Percentiles rank a stretch among this genome's conserved stretches.
These are phyloP conservation scores for Selene dorsalis DNA, from an alignment of 2,797 vertebrate species.

Conservation along the genomic window DNA sequence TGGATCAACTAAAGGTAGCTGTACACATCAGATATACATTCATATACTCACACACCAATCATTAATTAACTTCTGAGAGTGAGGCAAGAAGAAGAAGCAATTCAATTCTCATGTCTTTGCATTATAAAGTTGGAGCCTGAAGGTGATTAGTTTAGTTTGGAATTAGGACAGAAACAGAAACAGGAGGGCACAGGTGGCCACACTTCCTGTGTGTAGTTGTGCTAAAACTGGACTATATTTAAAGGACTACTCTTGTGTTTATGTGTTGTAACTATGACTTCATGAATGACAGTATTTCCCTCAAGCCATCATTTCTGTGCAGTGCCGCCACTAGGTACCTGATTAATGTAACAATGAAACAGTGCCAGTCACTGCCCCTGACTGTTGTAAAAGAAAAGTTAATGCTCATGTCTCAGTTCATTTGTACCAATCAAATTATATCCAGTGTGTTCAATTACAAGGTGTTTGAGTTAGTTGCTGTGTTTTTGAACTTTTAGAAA, in stretches of 20 bases:
- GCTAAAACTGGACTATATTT: background rate
- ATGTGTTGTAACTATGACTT: background rate
- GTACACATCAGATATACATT: background rate
- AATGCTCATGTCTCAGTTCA: background rate
- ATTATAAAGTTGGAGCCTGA: background rate
- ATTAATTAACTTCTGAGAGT: background rate
- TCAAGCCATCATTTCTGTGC: background rate
- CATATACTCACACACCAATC: background rate
- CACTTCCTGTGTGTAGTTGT: background rate
- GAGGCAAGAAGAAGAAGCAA: too few species aligned
- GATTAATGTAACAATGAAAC: background rate
- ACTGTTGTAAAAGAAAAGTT: background rate
- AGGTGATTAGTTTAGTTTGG: background rate
- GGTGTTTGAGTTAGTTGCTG: background rate
- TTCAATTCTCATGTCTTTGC: background rate
- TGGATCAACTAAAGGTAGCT: conserved; percentile 89
- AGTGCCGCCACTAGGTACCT: background rate
- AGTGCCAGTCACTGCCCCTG: background rate
- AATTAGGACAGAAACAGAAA: background rate
- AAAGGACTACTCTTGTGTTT: background rate
- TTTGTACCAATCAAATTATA: background rate
- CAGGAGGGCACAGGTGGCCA: background rate
- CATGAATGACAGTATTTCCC: background rate
- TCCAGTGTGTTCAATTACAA: too few species aligned
- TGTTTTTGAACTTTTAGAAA: background rate